Conservation (phyloP, 1,140 invertebrate genomes). For the Proctacanthus coquilletti region DNA sequence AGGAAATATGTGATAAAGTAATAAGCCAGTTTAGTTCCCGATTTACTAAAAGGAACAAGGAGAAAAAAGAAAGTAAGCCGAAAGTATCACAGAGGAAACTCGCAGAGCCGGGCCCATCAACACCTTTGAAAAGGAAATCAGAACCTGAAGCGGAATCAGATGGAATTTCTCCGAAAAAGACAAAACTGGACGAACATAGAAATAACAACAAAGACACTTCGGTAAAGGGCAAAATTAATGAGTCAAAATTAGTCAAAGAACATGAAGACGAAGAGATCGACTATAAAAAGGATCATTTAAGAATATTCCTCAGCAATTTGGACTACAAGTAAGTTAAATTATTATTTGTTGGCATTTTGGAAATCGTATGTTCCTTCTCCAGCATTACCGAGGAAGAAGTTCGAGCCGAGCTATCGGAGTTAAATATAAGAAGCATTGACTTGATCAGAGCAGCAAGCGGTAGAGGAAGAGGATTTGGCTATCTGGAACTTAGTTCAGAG, state of each 20-base stretch:
- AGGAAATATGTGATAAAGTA: constrained; percentile 8
- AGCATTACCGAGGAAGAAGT: constrained; percentile 18
- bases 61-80: too few relatives aligned
- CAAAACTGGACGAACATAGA: too few relatives aligned
- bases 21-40: not conserved
- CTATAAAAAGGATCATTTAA: constrained; percentile 11
- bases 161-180: too few relatives aligned
- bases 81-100: too few relatives aligned
- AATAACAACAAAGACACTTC: too few relatives aligned
- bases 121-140: too few relatives aligned
- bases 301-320: constrained; percentile 13
- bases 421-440: constrained; percentile 22
- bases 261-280: constrained; percentile 11
- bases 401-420: constrained; percentile 17
- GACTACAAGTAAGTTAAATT: constrained; percentile 7
- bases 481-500: constrained; percentile 19
- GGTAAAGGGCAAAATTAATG: too few relatives aligned
- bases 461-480: constrained; percentile 28
- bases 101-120: too few relatives aligned
- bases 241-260: too few relatives aligned
- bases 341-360: too few relatives aligned
- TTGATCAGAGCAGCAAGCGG: constrained; percentile 24
- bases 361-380: not conserved
- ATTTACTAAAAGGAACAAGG: too few relatives aligned
- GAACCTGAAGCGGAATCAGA: too few relatives aligned